Percentiles rank a stretch among this genome's conserved stretches.
Conservation (phyloP, 2,888 invertebrate genomes). For the Helleia helle region DNA sequence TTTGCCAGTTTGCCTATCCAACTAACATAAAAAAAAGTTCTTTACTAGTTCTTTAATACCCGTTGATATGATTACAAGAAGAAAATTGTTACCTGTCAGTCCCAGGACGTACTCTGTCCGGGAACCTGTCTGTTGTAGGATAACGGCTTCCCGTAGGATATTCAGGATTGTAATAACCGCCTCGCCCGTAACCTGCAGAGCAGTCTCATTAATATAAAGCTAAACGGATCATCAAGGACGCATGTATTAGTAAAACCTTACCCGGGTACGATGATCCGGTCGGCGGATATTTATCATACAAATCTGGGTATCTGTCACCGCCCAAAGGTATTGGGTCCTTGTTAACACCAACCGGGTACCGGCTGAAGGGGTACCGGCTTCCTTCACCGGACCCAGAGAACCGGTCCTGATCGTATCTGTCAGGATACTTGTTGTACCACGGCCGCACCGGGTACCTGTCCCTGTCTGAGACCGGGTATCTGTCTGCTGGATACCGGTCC, state of each 20-base stretch:
- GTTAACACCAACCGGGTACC: constrained; percentile 64
- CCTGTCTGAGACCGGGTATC: constrained; percentile 57
- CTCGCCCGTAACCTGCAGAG: constrained; percentile 49
- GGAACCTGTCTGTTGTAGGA: constrained; percentile 52
- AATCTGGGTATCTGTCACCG: constrained; percentile 63
- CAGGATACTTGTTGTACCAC: constrained; percentile 55
- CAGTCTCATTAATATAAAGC: not conserved
- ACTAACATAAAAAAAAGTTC: too few relatives aligned
- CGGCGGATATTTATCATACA: constrained; percentile 75
- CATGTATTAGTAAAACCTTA: constrained; percentile 41
- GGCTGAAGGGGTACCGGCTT: constrained; percentile 60
- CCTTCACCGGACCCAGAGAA: constrained; percentile 46
- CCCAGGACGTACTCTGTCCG: constrained; percentile 65
- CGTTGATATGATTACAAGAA: not conserved
- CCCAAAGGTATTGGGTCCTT: constrained; percentile 66
- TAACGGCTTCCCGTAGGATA: constrained; percentile 32
- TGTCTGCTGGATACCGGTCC: constrained; percentile 63
- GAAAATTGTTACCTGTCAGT: constrained; percentile 44
- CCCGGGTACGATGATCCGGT: constrained; percentile 68
- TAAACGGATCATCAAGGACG: too few relatives aligned
- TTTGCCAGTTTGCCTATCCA: too few relatives aligned
- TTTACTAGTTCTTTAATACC: too few relatives aligned
- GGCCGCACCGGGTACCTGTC: constrained; percentile 43
- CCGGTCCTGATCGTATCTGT: constrained; percentile 65
- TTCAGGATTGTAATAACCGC: constrained; percentile 51